A percentile compares a stretch with the other conserved stretches of the same genome.
Conservation (phyloP, 1,140 invertebrate genomes). For the Pachypsylla venusta region DNA sequence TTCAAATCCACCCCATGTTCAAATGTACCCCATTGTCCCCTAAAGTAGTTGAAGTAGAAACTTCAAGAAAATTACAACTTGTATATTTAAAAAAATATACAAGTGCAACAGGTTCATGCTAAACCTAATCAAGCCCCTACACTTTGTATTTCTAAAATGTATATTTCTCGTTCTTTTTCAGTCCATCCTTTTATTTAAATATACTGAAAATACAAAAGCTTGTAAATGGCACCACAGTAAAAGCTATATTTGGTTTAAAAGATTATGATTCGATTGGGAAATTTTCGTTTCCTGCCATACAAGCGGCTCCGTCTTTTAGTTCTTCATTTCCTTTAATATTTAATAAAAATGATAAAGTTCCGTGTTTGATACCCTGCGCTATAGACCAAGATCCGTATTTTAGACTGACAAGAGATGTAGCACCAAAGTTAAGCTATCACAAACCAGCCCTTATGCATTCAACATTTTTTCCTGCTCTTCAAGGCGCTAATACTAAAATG, state of each 20-base stretch:
- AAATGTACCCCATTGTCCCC: too few species aligned
- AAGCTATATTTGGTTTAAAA: slow-evolving; percentile 94
- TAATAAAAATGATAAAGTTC: slow-evolving; percentile 43
- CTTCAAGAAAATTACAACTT: too few species aligned
- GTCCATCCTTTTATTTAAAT: slow-evolving; percentile 82
- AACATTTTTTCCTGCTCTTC: slow-evolving; percentile 86
- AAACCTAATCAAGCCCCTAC: too few species aligned
- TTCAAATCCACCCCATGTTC: too few species aligned
- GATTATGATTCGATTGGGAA: slow-evolving; percentile 94
- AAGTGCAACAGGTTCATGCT: too few species aligned
- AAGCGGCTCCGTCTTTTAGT: slow-evolving; percentile 89
- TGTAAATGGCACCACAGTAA: slow-evolving; percentile 92
- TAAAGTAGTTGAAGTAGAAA: too few species aligned
- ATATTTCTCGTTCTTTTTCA: slow-evolving; percentile 29
- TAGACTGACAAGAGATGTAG: slow-evolving; percentile 94
- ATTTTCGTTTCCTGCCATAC: slow-evolving; percentile 90
- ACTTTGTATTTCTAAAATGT: background rate
- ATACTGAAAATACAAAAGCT: slow-evolving; percentile 79
- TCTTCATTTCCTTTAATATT: slow-evolving; percentile 95
- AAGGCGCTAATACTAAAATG: slow-evolving; percentile 97
- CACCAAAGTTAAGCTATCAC: slow-evolving; percentile 66
- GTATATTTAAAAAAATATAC: too few species aligned
- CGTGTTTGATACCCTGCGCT: slow-evolving; percentile 93
- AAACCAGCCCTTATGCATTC: slow-evolving; percentile 95
- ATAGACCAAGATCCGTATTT: slow-evolving; percentile 99